These are phyloP conservation scores for Orthonyx spaldingii DNA, from an alignment of 2,113 vertebrate genomes.

Conservation along the genomic window DNA sequence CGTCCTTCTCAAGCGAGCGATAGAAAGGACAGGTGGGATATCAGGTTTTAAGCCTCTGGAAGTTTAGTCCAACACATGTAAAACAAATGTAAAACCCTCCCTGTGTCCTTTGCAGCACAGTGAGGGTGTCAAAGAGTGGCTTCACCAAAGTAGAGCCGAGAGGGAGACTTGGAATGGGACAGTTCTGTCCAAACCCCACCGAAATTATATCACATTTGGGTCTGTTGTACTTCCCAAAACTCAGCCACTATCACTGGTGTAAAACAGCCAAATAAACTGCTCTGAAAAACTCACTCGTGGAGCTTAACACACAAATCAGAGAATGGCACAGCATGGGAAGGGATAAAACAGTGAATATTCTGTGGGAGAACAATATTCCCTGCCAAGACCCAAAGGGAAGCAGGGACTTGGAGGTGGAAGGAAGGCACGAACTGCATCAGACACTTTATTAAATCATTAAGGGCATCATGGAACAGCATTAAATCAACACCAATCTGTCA, in stretches of 20 bases:
- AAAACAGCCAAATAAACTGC: neutral
- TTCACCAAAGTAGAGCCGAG: neutral
- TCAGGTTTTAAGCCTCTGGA: neutral
- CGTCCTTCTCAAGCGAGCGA: slow-evolving; percentile 28
- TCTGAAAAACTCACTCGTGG: neutral
- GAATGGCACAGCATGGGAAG: neutral
- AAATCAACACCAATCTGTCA: neutral
- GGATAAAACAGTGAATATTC: neutral
- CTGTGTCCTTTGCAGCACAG: neutral
- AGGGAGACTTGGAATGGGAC: neutral
- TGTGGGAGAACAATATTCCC: neutral
- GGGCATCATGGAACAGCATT: neutral
- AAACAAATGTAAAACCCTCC: neutral
- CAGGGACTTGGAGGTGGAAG: neutral
- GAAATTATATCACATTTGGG: fast-evolving
- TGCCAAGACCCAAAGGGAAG: neutral
- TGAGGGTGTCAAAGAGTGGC: neutral
- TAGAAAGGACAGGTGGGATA: slow-evolving; percentile 32
- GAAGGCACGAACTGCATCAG: neutral
- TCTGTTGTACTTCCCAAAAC: neutral
- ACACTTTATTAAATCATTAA: neutral
- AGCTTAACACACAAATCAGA: neutral
- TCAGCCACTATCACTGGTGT: neutral
- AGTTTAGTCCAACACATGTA: neutral
- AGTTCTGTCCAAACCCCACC: neutral